Evolutionary conservation across 2,113 vertebrate genomes (phyloP).

Genomic region (Circaetus cinerascens): DNA sequence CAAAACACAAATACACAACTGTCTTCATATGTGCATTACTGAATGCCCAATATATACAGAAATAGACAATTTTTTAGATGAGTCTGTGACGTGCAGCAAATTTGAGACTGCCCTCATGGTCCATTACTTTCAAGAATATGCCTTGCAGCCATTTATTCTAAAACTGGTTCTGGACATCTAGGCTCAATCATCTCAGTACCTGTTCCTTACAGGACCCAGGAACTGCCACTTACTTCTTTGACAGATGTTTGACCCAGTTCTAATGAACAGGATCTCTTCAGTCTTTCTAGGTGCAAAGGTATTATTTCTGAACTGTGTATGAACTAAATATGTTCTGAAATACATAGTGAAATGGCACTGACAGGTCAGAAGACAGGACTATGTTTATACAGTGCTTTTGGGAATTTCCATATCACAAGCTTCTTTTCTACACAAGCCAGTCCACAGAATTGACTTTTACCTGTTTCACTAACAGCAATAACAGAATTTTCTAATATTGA

Average conservation of each 20-base stretch:
- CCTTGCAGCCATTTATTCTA: not conserved
- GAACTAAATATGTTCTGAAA: not conserved
- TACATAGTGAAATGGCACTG: not conserved
- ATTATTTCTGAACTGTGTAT: not conserved
- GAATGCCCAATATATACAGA: not conserved
- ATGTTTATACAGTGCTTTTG: not conserved
- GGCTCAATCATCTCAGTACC: not conserved
- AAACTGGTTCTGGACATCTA: not conserved
- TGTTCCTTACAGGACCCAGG: not conserved
- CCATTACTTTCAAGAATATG: not conserved
- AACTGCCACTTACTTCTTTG: not conserved
- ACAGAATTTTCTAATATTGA: slow-evolving; percentile 2
- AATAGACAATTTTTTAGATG: not conserved
- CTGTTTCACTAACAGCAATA: not conserved
- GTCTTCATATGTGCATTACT: not conserved
- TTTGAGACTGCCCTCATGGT: not conserved
- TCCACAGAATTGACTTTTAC: not conserved
- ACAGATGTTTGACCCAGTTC: not conserved
- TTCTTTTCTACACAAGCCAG: not conserved
- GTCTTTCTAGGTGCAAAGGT: not conserved
- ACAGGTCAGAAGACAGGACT: not conserved
- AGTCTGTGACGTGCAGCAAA: not conserved
- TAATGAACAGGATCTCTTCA: not conserved
- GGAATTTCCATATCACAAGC: not conserved
- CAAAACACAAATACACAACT: not conserved